Conservation (phyloP, 2,797 vertebrate species). For the Acanthornis magna region DNA sequence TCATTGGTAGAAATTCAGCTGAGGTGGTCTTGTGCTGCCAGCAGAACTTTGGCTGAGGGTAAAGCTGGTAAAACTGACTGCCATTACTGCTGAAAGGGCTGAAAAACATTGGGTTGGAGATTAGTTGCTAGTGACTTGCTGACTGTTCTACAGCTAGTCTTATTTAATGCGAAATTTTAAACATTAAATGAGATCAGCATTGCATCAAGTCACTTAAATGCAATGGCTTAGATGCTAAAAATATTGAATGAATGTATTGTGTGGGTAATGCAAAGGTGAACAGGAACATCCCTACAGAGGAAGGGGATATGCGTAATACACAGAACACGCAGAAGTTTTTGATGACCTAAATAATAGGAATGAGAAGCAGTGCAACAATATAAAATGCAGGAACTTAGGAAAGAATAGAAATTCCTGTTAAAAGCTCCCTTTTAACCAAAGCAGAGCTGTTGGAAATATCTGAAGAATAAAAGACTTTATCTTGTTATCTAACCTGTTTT, state of each 20-base stretch:
- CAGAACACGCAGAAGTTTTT: neutral
- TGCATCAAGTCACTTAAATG: neutral
- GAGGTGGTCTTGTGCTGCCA: neutral
- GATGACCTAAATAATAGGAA: neutral
- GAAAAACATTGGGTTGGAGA: neutral
- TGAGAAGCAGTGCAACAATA: neutral
- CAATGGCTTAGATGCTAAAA: neutral
- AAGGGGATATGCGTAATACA: rapidly evolving
- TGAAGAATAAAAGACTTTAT: neutral
- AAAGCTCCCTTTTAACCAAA: neutral
- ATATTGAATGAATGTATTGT: neutral
- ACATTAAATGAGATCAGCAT: too few species aligned
- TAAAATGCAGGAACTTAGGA: neutral
- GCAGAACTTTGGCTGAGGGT: neutral
- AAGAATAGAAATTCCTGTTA: neutral
- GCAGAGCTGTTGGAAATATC: neutral
- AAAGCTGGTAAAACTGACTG: neutral
- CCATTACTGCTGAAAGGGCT: neutral
- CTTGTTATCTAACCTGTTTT: neutral
- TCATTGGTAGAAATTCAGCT: neutral
- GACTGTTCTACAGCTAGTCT: neutral
- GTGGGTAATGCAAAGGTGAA: neutral
- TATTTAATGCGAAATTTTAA: neutral
- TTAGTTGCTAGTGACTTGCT: neutral
- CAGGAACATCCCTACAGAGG: neutral